These are phyloP conservation scores for Pogonognathellus flavescens DNA, from an alignment of 1,140 invertebrate species.

Conservation along the genomic window DNA sequence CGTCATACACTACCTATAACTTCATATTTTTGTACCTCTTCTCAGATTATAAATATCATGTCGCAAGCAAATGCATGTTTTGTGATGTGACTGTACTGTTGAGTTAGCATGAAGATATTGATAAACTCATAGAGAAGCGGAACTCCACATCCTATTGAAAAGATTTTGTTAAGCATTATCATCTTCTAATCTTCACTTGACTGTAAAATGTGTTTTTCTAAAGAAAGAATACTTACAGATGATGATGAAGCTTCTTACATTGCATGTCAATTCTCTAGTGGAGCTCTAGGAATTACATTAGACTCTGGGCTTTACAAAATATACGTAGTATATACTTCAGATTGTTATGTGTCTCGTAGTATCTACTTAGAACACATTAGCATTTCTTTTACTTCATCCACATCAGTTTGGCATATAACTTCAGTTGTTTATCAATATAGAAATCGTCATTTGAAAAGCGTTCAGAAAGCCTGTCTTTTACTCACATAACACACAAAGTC, in stretches of 20 bases:
- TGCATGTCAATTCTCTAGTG: neutral
- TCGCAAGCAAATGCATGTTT: slow-evolving; percentile 16
- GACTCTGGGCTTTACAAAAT: neutral
- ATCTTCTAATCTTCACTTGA: slow-evolving; percentile 3
- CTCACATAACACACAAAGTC: slow-evolving; percentile 6
- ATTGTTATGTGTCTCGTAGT: neutral
- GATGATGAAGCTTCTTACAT: neutral
- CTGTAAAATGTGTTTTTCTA: slow-evolving; percentile 27
- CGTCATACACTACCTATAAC: neutral
- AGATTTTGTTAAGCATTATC: slow-evolving; percentile 17
- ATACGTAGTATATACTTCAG: neutral
- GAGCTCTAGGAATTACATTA: neutral
- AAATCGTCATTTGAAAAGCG: slow-evolving; percentile 36
- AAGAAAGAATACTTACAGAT: neutral
- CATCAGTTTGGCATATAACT: neutral
- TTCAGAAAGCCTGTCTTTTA: neutral
- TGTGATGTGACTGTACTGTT: slow-evolving; percentile 35
- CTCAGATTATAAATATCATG: slow-evolving; percentile 45
- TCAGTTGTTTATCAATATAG: slow-evolving; percentile 18
- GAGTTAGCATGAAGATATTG: slow-evolving; percentile 25
- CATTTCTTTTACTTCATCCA: neutral
- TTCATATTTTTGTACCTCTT: slow-evolving; percentile 20
- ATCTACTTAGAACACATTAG: too few relatives aligned
- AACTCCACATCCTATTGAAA: slow-evolving; percentile 45
- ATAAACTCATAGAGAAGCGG: slow-evolving; percentile 26